Base-by-base conservation (phyloP, 2,113 vertebrate species). In the Columba livia region DNA sequence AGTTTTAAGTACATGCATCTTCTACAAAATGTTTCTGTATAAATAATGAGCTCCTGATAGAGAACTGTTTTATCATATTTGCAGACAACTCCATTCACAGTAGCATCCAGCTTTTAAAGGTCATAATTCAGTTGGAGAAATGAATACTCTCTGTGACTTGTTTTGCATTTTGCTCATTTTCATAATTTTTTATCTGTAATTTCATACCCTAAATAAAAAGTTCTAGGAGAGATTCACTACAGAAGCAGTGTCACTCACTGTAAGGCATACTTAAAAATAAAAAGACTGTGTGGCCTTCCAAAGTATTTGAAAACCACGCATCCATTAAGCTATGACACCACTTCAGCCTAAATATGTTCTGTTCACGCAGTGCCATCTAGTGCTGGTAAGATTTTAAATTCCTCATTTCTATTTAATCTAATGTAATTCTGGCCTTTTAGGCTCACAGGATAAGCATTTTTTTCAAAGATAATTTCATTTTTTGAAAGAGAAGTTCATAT, bases 291-390 rank as follows among this genome's bases (percentile, higher is more conserved):
- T 40, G 53, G 79, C 32, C 29, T 81, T 32, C 48, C 32, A 53
- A 47, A 82, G 25, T 40, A 53, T 44, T 32, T 32, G 32, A 56
- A 64, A 53, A 62, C 21, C 47, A 75, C 24, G 57, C 23, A 38
- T 24, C 25, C 2, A 15, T 54, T 42, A 18, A 77, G 32, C 44
- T 38, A 4, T 28, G 21, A 51, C 12, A 78, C 6, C 16, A 34
- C 25, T 71, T 73, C 11, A 83, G 7, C 11, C 38, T 80, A 82
- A 81, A 12, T 20, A 44, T 0, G 3, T 83, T 91, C 71, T 77
- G 26, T 62, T 94, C 91, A 77, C 58, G 67, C 28, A 93, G 79
- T 94, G 88, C 93, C 95, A 93, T 72, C 94, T 96, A 97, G 90
- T 58, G 93, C 65, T 86, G 26, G 36, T 34, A 75, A 53, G 32